phyloP scores from a whole-genome alignment of 2,888 invertebrate species.

The Siphlonurus alternatus region DNA sequence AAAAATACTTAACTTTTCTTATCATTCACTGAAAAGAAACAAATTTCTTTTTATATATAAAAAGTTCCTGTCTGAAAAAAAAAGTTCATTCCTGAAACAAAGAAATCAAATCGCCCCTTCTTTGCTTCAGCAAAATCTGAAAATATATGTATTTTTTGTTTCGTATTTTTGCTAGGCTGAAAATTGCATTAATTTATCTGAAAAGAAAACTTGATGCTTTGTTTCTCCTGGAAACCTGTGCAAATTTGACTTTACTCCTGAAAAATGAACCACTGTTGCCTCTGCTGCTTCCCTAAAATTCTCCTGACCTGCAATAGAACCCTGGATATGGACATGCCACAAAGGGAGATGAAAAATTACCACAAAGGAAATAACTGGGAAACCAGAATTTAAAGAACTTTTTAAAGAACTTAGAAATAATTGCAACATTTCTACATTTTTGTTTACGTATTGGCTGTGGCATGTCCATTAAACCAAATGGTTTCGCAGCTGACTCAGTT shows the following conservation, averaged over 20 bases:
- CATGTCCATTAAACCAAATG: background rate
- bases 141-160: background rate
- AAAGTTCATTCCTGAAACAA: background rate
- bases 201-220: constrained; percentile 7
- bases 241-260: constrained; percentile 7
- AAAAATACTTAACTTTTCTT: constrained; percentile 1
- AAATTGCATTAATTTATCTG: constrained; percentile 4
- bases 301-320: constrained; percentile 13
- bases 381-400: too few species aligned
- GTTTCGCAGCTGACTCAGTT: background rate
- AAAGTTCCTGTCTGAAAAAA: background rate
- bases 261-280: constrained; percentile 8
- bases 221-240: constrained; percentile 8
- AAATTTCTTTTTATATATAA: background rate
- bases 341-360: too few species aligned
- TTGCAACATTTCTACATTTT: too few species aligned
- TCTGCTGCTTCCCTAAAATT: constrained; percentile 9
- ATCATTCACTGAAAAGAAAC: constrained; percentile 3
- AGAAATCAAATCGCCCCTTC: background rate
- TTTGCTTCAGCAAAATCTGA: background rate
- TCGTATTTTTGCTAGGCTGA: background rate
- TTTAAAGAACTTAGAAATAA: too few species aligned
- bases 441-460: too few species aligned
- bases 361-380: constrained; percentile 1
- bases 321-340: constrained; percentile 6